Conservation (phyloP, 2,797 vertebrate species). For the Acanthiza pusilla region DNA sequence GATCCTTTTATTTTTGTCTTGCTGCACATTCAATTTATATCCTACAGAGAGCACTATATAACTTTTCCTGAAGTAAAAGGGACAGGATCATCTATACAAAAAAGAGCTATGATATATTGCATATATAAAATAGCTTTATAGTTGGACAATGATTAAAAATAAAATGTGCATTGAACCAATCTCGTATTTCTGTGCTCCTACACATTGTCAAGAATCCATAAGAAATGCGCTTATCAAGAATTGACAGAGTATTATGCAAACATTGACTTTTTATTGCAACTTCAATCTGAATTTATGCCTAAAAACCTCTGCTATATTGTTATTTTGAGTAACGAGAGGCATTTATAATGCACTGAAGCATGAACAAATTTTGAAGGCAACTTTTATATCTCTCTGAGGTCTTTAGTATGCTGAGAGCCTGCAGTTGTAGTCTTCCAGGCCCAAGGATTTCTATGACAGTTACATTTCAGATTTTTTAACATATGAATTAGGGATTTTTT, state of each 20-base stretch:
- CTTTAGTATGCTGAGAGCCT: neutral
- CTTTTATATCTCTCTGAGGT: slow-evolving; percentile 35
- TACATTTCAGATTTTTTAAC: neutral
- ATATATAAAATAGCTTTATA: neutral
- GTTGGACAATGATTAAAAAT: slow-evolving; percentile 31
- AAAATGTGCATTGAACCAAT: slow-evolving; percentile 9
- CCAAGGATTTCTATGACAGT: neutral
- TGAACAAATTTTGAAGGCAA: neutral
- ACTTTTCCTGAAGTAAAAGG: slow-evolving; percentile 19
- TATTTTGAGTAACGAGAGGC: slow-evolving; percentile 11
- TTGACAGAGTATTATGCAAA: slow-evolving; percentile 23
- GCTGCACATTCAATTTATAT: slow-evolving; percentile 46
- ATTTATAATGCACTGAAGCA: slow-evolving; percentile 4
- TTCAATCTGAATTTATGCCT: slow-evolving; percentile 23
- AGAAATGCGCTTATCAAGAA: slow-evolving; percentile 25
- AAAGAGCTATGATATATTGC: neutral
- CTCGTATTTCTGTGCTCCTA: neutral
- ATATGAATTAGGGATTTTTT: neutral
- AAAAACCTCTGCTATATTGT: neutral
- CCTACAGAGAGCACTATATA: slow-evolving; percentile 16
- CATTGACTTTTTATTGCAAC: slow-evolving; percentile 21
- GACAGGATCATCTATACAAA: neutral
- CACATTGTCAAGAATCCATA: neutral
- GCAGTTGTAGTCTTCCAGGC: neutral
- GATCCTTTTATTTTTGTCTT: slow-evolving; percentile 34